Evolutionary conservation across 2,888 invertebrate genomes (phyloP), one percentile per base, ranked within the genome.

Genomic region (Pasiphila rectangulata): DNA sequence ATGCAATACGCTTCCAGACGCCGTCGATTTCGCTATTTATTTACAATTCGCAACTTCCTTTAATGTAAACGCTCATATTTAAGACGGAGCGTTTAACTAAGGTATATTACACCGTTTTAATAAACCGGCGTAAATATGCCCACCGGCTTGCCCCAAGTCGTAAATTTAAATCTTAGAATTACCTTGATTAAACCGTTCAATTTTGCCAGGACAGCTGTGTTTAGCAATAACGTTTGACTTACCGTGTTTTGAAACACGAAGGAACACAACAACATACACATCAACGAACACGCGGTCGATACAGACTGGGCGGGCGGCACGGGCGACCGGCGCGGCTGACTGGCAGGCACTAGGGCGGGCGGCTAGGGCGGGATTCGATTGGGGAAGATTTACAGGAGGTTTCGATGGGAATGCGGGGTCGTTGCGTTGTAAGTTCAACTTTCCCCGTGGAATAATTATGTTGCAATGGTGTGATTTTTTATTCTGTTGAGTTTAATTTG

Each of bases 301-400:
- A 67, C 45, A 60, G 48, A 50, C 50, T 45, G 46, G 54, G 50
- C 47, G 57, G 55, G 58, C 56, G 48, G 52, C 12, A 17, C 83
- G 83, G 77, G 79, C 77, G 72, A 55, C 63, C 72, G 51, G 56
- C 58, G 59, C 74, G 71, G 64, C 71, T 67, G 55, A 70, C 63
- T 54, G 57, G 48, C 58, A 61, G 62, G 54, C 46, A 82, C 82
- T 82, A 65, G 75, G 72, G 75, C 75, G 79, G 71, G 75, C 72
- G 72, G 73, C 68, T 67, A 47, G 51, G 55, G 58, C 54, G 57
- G 54, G 59, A 63, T 64, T 61, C 62, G 51, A 51, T 52, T 53
- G 53, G 50, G 43, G 52, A 51, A 54, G 54, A 53, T 53, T 49
- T 45, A 45, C 37, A 23, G 40, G 41, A 51, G 48, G 51, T 48